Percentiles rank a stretch among this genome's conserved stretches.
These are phyloP conservation scores for Furcula furcula DNA, from an alignment of 2,888 invertebrate genomes.

Conservation along the genomic window DNA sequence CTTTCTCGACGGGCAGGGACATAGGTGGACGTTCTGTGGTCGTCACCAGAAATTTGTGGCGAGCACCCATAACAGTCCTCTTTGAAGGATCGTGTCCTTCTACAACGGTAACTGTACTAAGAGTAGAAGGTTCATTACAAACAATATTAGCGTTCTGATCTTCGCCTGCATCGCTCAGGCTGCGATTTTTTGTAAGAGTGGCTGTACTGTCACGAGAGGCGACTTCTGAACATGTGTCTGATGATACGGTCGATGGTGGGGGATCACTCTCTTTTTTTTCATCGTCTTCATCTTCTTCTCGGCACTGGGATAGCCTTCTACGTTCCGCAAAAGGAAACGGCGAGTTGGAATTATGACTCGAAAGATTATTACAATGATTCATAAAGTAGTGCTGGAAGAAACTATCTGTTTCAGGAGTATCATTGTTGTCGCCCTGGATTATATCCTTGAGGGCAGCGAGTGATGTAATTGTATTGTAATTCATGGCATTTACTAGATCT, in stretches of 20 bases:
- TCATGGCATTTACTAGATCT: slow-evolving; percentile 84
- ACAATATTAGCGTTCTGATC: slow-evolving; percentile 31
- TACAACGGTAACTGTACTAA: slow-evolving; percentile 10
- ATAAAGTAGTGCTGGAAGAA: slow-evolving; percentile 88
- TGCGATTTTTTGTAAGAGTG: slow-evolving; percentile 26
- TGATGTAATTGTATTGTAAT: slow-evolving; percentile 86
- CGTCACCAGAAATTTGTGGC: slow-evolving; percentile 69
- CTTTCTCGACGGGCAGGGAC: slow-evolving; percentile 65
- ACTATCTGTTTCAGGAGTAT: slow-evolving; percentile 80
- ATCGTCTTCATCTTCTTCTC: slow-evolving; percentile 92
- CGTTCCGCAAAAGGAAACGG: slow-evolving; percentile 81
- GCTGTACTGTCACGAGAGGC: slow-evolving; percentile 30
- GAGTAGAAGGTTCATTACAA: slow-evolving; percentile 10
- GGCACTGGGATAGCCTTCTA: slow-evolving; percentile 89
- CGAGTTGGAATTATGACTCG: slow-evolving; percentile 78
- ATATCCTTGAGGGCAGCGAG: slow-evolving; percentile 86
- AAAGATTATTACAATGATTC: slow-evolving; percentile 86
- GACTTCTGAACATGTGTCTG: slow-evolving; percentile 30
- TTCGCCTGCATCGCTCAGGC: slow-evolving; percentile 21
- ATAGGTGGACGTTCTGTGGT: slow-evolving; percentile 52
- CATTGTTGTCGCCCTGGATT: slow-evolving; percentile 81
- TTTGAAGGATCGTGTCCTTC: slow-evolving; percentile 61
- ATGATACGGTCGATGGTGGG: slow-evolving; percentile 32
- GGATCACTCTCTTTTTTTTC: slow-evolving; percentile 59
- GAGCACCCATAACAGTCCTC: slow-evolving; percentile 66